Evolutionary conservation across 2,888 invertebrate genomes (phyloP).

Genomic region (Thymelicus acteon): DNA sequence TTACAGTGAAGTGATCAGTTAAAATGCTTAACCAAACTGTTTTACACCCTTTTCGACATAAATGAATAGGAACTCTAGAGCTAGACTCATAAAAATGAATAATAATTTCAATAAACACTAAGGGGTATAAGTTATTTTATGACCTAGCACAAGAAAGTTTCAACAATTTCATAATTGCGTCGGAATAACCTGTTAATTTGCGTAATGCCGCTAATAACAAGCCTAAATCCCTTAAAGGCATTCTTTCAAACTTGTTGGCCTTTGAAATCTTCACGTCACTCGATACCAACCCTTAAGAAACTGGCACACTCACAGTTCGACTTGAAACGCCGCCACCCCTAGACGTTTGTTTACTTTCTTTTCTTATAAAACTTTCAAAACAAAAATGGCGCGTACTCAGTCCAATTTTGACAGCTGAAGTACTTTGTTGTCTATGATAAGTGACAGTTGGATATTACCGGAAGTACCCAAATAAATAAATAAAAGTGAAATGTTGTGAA

Average conservation of each 20-base stretch:
- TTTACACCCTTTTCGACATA: too few relatives aligned
- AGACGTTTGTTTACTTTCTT: conserved; percentile 53
- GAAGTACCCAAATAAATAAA: too few relatives aligned
- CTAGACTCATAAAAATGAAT: too few relatives aligned
- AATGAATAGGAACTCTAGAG: too few relatives aligned
- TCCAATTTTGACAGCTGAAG: conserved; percentile 42
- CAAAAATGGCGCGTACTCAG: conserved; percentile 62
- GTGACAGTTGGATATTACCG: background rate
- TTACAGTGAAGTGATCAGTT: too few relatives aligned
- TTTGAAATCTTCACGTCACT: conserved; percentile 27
- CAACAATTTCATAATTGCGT: conserved; percentile 30
- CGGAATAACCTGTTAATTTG: conserved; percentile 34
- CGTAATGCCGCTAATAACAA: conserved; percentile 32
- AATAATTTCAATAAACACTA: too few relatives aligned
- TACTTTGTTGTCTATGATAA: conserved; percentile 26
- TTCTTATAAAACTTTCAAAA: conserved; percentile 11
- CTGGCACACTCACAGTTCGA: conserved; percentile 65
- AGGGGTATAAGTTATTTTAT: conserved; percentile 1
- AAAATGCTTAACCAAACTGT: too few relatives aligned
- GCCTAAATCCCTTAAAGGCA: conserved; percentile 10
- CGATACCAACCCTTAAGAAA: conserved; percentile 61
- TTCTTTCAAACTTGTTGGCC: conserved; percentile 23
- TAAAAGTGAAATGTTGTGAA: background rate
- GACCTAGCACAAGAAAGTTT: conserved; percentile 27
- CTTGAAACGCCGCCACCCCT: conserved; percentile 63